phyloP scores from a whole-genome alignment of 2,888 invertebrate species.

The Bruchidius siliquastri region DNA sequence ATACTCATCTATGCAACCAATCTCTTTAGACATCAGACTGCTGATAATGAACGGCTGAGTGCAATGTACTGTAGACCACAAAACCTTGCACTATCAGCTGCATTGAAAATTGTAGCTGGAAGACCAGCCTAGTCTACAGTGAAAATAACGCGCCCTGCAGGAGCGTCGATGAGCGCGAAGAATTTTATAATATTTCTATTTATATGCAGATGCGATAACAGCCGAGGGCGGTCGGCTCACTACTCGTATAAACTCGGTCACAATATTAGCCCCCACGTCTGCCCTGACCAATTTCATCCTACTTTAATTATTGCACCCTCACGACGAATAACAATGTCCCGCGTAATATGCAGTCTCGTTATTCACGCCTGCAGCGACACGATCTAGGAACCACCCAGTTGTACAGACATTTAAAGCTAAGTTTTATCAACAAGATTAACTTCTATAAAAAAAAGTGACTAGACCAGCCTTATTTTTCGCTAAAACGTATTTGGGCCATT shows the following conservation, averaged over 20 bases:
- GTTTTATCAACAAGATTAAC: too few species aligned
- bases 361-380: not conserved
- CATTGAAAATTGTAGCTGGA: not conserved
- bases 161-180: conserved; percentile 10
- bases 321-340: conserved; percentile 12
- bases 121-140: not conserved
- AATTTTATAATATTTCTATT: conserved; percentile 39
- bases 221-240: conserved; percentile 3
- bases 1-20: too few species aligned
- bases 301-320: conserved; percentile 23
- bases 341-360: not conserved
- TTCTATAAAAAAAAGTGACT: too few species aligned
- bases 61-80: too few species aligned
- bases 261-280: conserved; percentile 20
- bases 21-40: too few species aligned
- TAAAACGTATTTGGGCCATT: too few species aligned
- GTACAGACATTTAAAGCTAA: too few species aligned
- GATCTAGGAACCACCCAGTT: not conserved
- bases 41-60: too few species aligned
- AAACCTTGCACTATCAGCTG: too few species aligned
- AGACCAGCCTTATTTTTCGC: too few species aligned
- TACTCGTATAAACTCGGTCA: conserved; percentile 24
- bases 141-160: not conserved
- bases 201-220: conserved; percentile 37
- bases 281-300: conserved; percentile 26